These are phyloP conservation scores for Nesospiza acunhae DNA, from an alignment of 2,113 vertebrate genomes.

Conservation along the genomic window DNA sequence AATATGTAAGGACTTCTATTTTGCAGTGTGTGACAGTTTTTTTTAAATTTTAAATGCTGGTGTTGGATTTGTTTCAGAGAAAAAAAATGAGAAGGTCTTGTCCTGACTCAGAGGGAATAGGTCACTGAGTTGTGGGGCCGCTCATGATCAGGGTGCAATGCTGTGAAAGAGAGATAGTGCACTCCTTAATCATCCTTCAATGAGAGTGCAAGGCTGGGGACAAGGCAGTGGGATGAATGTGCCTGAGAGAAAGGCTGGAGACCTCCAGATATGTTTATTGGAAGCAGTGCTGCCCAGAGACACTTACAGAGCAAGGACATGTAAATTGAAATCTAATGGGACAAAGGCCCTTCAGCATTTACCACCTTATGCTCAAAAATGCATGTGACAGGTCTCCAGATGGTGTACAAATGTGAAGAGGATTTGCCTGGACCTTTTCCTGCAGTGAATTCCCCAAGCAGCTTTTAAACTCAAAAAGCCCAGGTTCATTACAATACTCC, in stretches of 20 bases:
- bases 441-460: not conserved
- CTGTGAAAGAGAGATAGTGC: not conserved
- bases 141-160: not conserved
- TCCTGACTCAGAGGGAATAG: not conserved
- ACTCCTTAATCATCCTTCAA: not conserved
- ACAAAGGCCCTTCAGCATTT: slow-evolving; percentile 13
- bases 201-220: accelerated
- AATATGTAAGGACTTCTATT: not conserved
- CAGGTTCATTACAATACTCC: not conserved
- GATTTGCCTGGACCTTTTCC: slow-evolving; percentile 23
- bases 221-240: not conserved
- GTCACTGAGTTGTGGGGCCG: not conserved
- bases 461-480: not conserved
- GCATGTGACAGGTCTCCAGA: slow-evolving; percentile 15
- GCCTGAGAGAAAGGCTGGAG: not conserved
- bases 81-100: not conserved
- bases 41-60: not conserved
- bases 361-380: not conserved
- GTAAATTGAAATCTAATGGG: not conserved
- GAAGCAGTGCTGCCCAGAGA: not conserved
- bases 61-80: not conserved
- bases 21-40: not conserved
- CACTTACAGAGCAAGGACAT: not conserved
- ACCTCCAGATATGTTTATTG: not conserved
- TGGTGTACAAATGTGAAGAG: not conserved